Conservation (phyloP, 2,888 invertebrate genomes). For the Drosophila prostipennis region DNA sequence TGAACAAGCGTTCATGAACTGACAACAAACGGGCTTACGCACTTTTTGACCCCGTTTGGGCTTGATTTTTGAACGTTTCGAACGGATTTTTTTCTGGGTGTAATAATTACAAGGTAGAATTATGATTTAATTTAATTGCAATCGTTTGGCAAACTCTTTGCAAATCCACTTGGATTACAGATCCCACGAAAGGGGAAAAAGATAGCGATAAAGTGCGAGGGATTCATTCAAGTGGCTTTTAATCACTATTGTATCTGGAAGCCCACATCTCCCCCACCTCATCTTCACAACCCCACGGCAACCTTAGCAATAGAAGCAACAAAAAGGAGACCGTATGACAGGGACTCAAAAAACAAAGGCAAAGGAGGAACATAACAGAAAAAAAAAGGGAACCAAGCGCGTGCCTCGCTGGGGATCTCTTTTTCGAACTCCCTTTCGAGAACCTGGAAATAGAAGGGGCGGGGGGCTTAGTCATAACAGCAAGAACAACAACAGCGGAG, state of each 20-base stretch:
- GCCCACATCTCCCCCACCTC: not conserved
- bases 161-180: not conserved
- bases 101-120: too few species aligned
- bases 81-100: too few species aligned
- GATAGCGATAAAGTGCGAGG: slow-evolving; percentile 8
- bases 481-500: slow-evolving; percentile 29
- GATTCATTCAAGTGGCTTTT: slow-evolving; percentile 36
- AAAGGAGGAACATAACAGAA: slow-evolving; percentile 52
- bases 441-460: not conserved
- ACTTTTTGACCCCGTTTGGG: too few species aligned
- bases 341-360: slow-evolving; percentile 62
- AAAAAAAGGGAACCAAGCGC: slow-evolving; percentile 51
- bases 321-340: slow-evolving; percentile 16
- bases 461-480: slow-evolving; percentile 34
- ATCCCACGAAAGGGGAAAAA: not conserved
- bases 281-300: slow-evolving; percentile 1
- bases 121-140: too few species aligned
- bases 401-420: slow-evolving; percentile 58
- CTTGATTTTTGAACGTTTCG: too few species aligned
- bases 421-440: slow-evolving; percentile 2
- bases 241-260: slow-evolving; percentile 25
- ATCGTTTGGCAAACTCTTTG: not conserved
- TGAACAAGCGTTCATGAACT: too few species aligned
- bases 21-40: too few species aligned
- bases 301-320: slow-evolving; percentile 19